Conservation (phyloP, 2,797 vertebrate genomes). For the Chelonia mydas region DNA sequence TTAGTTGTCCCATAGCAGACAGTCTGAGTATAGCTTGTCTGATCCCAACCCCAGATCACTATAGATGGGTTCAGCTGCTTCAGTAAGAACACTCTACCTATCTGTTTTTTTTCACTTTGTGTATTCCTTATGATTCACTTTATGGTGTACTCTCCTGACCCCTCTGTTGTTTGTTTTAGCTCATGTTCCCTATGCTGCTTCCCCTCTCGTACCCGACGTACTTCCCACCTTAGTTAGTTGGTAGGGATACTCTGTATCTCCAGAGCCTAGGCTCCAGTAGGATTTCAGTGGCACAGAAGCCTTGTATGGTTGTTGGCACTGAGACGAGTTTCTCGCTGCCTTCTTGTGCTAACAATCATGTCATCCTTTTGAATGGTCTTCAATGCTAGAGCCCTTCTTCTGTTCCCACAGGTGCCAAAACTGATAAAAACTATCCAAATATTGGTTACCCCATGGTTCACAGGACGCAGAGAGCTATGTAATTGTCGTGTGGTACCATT, state of each 20-base stretch:
- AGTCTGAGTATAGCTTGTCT: slow-evolving; percentile 33
- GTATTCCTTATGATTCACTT: neutral
- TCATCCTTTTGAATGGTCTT: slow-evolving; percentile 27
- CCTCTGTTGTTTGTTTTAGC: neutral
- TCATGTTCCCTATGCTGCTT: neutral
- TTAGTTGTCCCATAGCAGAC: neutral
- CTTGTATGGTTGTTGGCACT: slow-evolving; percentile 40
- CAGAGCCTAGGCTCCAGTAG: slow-evolving; percentile 47
- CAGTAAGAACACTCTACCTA: neutral
- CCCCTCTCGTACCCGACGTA: neutral
- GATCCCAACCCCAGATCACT: slow-evolving; percentile 20
- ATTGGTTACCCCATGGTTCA: neutral
- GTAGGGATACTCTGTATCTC: slow-evolving; percentile 20
- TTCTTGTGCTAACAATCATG: slow-evolving; percentile 48
- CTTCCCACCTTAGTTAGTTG: neutral
- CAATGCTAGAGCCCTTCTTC: slow-evolving; percentile 38
- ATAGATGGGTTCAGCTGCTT: neutral
- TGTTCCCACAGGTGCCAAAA: slow-evolving; percentile 6
- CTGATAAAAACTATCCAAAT: neutral
- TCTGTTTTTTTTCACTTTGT: neutral
- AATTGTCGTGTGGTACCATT: slow-evolving; percentile 70
- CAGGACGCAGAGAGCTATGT: slow-evolving; percentile 26
- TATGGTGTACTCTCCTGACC: neutral
- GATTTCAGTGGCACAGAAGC: slow-evolving; percentile 47
- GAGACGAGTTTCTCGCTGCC: slow-evolving; percentile 39